Evolutionary conservation across 2,797 vertebrate genomes (phyloP), one percentile per base, ranked within the genome.

Genomic region (Smutsia gigantea): DNA sequence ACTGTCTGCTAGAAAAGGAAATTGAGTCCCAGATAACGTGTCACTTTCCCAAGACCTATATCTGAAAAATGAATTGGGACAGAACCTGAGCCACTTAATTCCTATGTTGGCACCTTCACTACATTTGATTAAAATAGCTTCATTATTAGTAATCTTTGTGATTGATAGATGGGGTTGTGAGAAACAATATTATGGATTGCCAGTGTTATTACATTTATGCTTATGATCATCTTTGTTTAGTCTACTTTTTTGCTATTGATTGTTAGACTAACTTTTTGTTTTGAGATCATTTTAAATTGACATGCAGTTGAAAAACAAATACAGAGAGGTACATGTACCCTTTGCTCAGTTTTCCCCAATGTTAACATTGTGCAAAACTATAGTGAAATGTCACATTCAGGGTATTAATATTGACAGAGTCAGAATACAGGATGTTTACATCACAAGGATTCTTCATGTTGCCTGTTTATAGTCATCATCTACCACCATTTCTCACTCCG

Each of bases 401-500:
- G 17, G 13, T 59, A 42, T 12, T 31, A 39, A 31, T 11, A 39
- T 27, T 7, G 39, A 59, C 68, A 4, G 2, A 14, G 1, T 66
- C 7, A 42, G n/a, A 15, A 31, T 14, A 42, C 21, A 74, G 37
- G 55, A 63, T 2, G 46, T 68, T 82, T 23, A 15, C 18, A 29
- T 53, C 42, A 69, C 39, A 81, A 55, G 34, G 15, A 5, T 59
- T 5, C 7, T 27, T 97, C 7, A 2, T 51, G 1, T 25, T 75
- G 21, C 2, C 13, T 4, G 53, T 75, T 27, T 46, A 3, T 15
- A 15, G 11, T 42, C 17, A 15, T 46, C 25, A 71, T 29, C 25
- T 0, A 17, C 13, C 31, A 13, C 1, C 13, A 1, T 21, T 1
- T 8, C 25, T 59, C 2, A 9, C 6, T 9, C 1, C 8, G 4